A percentile compares a stretch with the other conserved stretches of the same genome.
These are phyloP conservation scores for Chlorops oryzae DNA, from an alignment of 1,140 invertebrate genomes.

Conservation along the genomic window DNA sequence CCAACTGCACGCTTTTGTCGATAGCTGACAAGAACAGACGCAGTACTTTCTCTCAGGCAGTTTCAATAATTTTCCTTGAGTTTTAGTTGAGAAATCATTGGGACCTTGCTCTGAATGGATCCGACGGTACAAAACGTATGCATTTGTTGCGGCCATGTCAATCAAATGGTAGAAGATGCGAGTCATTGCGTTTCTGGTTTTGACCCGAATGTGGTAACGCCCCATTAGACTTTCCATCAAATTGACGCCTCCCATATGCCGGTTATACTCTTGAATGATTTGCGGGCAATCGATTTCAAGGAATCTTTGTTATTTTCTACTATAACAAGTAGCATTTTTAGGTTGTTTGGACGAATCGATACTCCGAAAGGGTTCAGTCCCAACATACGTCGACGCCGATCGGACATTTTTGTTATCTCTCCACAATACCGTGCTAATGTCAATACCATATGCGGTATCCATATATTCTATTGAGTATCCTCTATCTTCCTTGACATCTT, in stretches of 20 bases:
- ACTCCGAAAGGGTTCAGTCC: conserved; percentile 15
- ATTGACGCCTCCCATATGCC: conserved; percentile 50
- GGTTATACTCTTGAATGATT: conserved; percentile 49
- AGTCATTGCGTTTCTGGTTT: conserved; percentile 45
- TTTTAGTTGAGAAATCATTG: background rate
- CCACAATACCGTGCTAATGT: conserved; percentile 30
- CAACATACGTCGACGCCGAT: conserved; percentile 44
- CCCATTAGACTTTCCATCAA: conserved; percentile 45
- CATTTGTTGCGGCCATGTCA: conserved; percentile 28
- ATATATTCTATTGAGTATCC: conserved; percentile 3
- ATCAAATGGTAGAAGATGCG: conserved; percentile 48
- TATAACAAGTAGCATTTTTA: background rate
- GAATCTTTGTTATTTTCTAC: conserved; percentile 26
- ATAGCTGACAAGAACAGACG: background rate
- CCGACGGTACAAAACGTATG: background rate
- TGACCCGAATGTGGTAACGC: conserved; percentile 44
- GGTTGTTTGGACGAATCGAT: background rate
- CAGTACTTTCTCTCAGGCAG: background rate
- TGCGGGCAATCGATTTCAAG: conserved; percentile 46
- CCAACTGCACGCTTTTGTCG: background rate
- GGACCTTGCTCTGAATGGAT: background rate
- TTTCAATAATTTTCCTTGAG: background rate
- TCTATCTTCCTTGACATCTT: background rate
- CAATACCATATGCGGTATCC: conserved; percentile 22
- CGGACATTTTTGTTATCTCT: conserved; percentile 47